A percentile compares a stretch with the other conserved stretches of the same genome.
phyloP scores from a whole-genome alignment of 2,113 vertebrate species.

The Neotragus moschatus region DNA sequence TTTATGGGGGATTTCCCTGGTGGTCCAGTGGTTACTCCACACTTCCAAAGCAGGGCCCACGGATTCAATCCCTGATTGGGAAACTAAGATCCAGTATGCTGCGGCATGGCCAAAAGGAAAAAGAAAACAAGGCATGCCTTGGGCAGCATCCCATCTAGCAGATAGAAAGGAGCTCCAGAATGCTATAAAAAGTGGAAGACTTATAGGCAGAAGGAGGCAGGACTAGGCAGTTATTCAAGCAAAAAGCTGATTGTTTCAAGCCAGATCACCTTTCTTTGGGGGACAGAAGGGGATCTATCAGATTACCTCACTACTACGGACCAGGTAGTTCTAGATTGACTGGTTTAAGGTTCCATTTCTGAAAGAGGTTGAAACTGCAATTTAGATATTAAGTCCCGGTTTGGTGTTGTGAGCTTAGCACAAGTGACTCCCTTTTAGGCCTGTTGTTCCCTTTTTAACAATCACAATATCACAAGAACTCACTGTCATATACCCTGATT shows the following conservation, averaged over 20 bases:
- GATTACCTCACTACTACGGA: not conserved
- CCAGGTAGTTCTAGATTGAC: not conserved
- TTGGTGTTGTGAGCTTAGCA: not conserved
- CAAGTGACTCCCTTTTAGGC: not conserved
- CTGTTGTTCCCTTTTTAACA: not conserved
- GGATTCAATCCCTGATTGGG: not conserved
- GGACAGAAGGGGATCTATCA: not conserved
- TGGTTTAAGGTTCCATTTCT: not conserved
- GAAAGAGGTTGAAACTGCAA: not conserved
- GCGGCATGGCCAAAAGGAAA: not conserved
- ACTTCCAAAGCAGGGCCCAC: not conserved
- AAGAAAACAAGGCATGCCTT: not conserved
- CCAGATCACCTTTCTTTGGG: not conserved
- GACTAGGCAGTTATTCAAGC: not conserved
- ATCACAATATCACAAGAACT: not conserved
- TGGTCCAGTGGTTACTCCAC: not conserved
- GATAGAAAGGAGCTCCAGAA: not conserved
- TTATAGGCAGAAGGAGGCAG: not conserved
- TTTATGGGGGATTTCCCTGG: not conserved
- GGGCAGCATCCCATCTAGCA: not conserved
- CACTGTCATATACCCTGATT: not conserved
- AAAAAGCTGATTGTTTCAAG: not conserved
- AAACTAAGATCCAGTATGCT: not conserved
- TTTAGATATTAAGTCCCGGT: not conserved
- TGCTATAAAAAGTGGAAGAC: not conserved